Base-by-base conservation (phyloP, 2,888 invertebrate genomes). In the Shargacucullia verbasci region DNA sequence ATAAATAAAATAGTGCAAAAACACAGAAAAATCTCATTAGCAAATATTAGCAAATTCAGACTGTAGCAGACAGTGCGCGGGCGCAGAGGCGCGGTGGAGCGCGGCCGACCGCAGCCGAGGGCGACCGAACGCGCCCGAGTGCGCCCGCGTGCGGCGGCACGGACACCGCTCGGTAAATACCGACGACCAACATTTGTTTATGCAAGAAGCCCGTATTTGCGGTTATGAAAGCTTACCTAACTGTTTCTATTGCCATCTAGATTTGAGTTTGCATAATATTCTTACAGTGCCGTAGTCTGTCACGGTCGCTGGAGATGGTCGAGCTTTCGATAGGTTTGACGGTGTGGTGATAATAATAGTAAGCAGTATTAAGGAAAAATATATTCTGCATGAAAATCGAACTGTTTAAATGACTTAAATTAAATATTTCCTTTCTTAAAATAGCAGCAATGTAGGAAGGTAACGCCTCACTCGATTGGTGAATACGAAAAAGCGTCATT, bases 91-190 rank as follows among this genome's bases (percentile, higher is more conserved):
- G 77, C 65, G 70, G 54, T 40, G 78, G 53, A 48, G 67, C 50
- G 79, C 54, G 65, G 48, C 45, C 73, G 70, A 54, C 59, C 53
- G 77, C 63, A 67, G 65, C 56, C 69, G 72, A 76, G 60, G 61
- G 62, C 49, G 33, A 14, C 44, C 44, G 41, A 43, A 25, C 10
- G 70, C 70, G 66, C 59, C 60, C 67, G 71, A 68, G 60, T 59
- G 69, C 76, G 46, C 57, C 65, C 63, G 73, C 59, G 62, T 48
- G 76, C 49, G 47, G 58, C 59, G 60, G 61, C 65, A 39, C 40
- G 52, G 33, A 14, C 39, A 41, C 61, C 60, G 43, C 41, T 53
- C 49, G 50, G 60, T 57, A 75, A 70, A 67, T 56, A 68, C 45
- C 38, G 37, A 15, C 27, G 11, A 57, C 29, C 57, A 60, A 60